Conservation (phyloP, 92 coral and sea anemone genomes). For the Parazoanthus darwini region DNA sequence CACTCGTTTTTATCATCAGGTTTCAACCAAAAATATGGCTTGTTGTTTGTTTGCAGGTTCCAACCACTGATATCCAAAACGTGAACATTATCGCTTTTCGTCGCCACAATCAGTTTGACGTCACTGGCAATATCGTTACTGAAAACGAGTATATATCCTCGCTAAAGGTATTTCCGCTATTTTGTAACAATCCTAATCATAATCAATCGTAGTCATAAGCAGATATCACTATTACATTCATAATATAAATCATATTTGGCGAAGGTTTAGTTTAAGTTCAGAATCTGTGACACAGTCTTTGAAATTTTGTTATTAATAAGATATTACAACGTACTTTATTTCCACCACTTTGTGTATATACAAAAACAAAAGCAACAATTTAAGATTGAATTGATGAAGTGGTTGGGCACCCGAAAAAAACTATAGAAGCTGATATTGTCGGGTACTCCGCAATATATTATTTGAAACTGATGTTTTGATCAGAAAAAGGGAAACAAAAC, state of each 20-base stretch:
- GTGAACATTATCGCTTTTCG: slow-evolving; percentile 95
- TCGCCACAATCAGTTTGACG: slow-evolving; percentile 82
- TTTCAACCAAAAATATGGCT: background rate
- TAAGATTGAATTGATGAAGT: too few relatives aligned
- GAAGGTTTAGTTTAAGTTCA: background rate
- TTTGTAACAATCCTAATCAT: too few relatives aligned
- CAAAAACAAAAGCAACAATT: too few relatives aligned
- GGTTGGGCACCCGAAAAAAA: too few relatives aligned
- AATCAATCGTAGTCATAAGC: too few relatives aligned
- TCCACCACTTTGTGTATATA: too few relatives aligned
- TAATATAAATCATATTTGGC: background rate
- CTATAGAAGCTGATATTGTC: too few relatives aligned
- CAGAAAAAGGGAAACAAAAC: too few relatives aligned
- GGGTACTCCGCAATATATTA: too few relatives aligned
- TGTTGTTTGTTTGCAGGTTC: slow-evolving; percentile 53
- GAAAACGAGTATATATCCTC: slow-evolving; percentile 82
- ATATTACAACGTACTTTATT: background rate
- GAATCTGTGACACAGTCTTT: background rate
- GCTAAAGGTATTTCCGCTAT: slow-evolving; percentile 65
- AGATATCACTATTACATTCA: too few relatives aligned
- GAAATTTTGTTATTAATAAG: background rate
- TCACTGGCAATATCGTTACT: slow-evolving; percentile 90
- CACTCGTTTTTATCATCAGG: background rate
- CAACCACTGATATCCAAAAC: slow-evolving; percentile 66
- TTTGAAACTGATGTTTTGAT: too few relatives aligned